Evolutionary conservation across 2,797 vertebrate species (phyloP).

Genomic region (Sardinella longiceps): DNA sequence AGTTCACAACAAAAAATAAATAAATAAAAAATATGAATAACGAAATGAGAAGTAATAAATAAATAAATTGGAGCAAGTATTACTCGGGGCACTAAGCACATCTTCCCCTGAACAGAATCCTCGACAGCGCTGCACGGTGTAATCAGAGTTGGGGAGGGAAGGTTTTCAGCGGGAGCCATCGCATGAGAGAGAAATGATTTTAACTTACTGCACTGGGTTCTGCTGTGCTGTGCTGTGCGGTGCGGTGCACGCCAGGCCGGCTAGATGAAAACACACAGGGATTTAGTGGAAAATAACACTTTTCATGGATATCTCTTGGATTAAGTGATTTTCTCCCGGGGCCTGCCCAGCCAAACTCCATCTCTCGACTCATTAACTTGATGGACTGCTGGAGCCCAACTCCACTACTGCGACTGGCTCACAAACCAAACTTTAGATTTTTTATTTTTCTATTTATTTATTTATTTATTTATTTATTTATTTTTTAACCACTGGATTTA

Average conservation of each 20-base stretch:
- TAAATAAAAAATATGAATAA: not conserved
- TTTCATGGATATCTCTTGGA: conserved; percentile 12
- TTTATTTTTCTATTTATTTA: not conserved
- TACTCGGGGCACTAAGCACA: not conserved
- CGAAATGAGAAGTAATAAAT: not conserved
- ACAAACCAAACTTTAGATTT: not conserved
- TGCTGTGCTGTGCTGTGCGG: too few species aligned
- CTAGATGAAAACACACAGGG: conserved; percentile 6
- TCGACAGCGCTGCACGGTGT: not conserved
- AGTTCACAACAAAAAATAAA: not conserved
- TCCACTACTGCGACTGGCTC: not conserved
- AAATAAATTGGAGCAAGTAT: not conserved
- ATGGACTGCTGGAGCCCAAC: not conserved
- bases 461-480: not conserved
- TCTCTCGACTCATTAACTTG: conserved; percentile 13
- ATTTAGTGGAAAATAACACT: conserved; percentile 5
- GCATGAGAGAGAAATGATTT: conserved; percentile 9
- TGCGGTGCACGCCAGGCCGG: not conserved
- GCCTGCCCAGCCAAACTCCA: not conserved
- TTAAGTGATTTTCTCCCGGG: conserved; percentile 9
- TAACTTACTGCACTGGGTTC: not conserved
- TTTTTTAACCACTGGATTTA: not conserved
- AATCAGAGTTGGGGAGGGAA: not conserved
- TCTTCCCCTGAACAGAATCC: not conserved
- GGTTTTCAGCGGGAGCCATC: not conserved